phyloP scores from a whole-genome alignment of 2,113 vertebrate species.

The Falco punctatus region DNA sequence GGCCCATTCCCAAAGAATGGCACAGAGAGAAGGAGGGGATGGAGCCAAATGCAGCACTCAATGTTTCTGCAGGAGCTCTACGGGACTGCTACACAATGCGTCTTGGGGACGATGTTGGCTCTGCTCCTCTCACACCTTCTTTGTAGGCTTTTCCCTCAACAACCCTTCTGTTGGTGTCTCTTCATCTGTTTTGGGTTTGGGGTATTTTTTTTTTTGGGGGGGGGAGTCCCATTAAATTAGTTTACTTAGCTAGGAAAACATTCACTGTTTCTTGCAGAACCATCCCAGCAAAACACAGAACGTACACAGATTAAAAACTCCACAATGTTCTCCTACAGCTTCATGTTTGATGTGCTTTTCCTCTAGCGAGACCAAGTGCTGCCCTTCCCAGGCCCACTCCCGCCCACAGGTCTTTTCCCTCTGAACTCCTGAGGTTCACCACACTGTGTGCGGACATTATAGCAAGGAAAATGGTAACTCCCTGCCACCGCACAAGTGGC shows the following conservation, averaged over 20 bases:
- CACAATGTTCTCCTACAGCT: neutral
- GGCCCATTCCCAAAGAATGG: neutral
- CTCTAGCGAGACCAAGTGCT: neutral
- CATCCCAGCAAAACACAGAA: neutral
- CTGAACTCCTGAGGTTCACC: neutral
- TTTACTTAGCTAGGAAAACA: neutral
- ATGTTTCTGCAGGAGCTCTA: neutral
- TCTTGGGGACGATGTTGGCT: neutral
- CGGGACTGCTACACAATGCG: neutral
- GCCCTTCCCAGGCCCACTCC: neutral
- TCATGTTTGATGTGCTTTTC: neutral
- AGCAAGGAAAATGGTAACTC: neutral
- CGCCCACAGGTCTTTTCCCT: neutral
- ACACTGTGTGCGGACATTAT: rapidly evolving
- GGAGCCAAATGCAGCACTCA: rapidly evolving
- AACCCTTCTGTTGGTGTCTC: neutral
- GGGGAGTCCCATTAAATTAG: neutral
- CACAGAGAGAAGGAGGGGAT: neutral
- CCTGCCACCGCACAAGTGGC: neutral
- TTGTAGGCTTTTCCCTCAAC: neutral
- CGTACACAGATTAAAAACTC: neutral
- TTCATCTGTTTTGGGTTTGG: neutral
- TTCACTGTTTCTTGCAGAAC: neutral
- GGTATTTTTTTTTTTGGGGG: neutral
- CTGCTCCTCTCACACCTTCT: neutral